A percentile compares a stretch with the other conserved stretches of the same genome.
phyloP scores from a whole-genome alignment of 2,888 invertebrate genomes.

The Antitype chi region DNA sequence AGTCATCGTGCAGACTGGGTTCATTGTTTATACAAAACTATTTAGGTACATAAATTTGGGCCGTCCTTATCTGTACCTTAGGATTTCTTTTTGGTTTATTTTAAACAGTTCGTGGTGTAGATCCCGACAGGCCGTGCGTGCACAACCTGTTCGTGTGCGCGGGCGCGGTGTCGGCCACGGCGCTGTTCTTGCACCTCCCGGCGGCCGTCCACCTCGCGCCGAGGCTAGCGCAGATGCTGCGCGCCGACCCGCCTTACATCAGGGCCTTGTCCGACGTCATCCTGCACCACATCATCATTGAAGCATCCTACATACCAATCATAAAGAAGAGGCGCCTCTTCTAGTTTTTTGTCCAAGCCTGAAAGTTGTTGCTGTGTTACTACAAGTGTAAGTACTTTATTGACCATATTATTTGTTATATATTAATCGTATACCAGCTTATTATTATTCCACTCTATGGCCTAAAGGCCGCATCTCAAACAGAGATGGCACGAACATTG shows the following conservation, averaged over 20 bases:
- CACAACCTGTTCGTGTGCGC: slow-evolving; percentile 77
- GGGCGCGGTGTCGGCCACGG: slow-evolving; percentile 72
- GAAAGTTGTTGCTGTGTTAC: not conserved
- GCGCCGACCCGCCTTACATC: slow-evolving; percentile 66
- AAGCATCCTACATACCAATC: slow-evolving; percentile 9
- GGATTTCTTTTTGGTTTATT: not conserved
- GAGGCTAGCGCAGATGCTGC: slow-evolving; percentile 62
- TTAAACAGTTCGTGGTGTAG: slow-evolving; percentile 7
- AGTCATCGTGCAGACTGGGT: not conserved
- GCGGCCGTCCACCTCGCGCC: slow-evolving; percentile 43
- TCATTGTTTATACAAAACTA: not conserved
- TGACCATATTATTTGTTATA: not conserved
- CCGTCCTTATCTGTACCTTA: too few relatives aligned
- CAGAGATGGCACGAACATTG: not conserved
- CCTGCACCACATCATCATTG: slow-evolving; percentile 55
- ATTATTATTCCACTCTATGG: not conserved
- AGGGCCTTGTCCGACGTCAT: slow-evolving; percentile 70
- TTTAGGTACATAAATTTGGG: not conserved
- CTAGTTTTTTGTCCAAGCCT: not conserved
- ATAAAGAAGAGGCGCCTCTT: slow-evolving; percentile 35
- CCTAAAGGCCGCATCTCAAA: not conserved
- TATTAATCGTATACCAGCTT: not conserved
- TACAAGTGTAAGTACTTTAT: not conserved
- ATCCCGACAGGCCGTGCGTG: slow-evolving; percentile 22
- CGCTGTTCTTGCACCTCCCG: slow-evolving; percentile 41